phyloP scores from a whole-genome alignment of 2,888 invertebrate genomes.

The Rugalucina vietnamica region DNA sequence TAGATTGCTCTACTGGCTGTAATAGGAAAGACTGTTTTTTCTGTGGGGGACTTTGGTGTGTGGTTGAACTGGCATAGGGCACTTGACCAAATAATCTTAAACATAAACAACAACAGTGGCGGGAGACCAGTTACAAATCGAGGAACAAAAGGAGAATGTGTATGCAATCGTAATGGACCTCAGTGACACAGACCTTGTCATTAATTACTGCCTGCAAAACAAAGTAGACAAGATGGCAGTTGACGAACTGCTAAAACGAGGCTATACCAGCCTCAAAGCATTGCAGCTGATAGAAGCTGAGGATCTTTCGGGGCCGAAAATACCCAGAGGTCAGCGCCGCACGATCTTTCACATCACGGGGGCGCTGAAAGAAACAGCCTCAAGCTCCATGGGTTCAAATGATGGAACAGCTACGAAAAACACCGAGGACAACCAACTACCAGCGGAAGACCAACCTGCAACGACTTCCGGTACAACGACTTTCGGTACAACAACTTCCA shows the following conservation, averaged over 20 bases:
- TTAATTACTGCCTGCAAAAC: background rate
- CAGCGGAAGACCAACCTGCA: background rate
- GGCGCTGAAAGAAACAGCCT: background rate
- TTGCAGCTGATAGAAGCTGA: background rate
- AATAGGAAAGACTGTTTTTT: background rate
- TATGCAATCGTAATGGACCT: background rate
- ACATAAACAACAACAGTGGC: background rate
- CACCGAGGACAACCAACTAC: background rate
- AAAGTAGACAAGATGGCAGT: background rate
- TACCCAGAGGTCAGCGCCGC: background rate
- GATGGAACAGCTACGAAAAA: background rate
- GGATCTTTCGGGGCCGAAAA: background rate
- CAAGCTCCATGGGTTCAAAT: background rate
- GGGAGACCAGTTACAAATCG: background rate
- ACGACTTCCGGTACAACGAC: too few species aligned
- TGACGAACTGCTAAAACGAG: background rate
- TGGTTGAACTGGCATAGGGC: background rate
- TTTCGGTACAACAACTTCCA: too few species aligned
- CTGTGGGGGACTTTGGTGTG: background rate
- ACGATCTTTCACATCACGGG: background rate
- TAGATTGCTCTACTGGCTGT: background rate
- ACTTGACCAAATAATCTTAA: background rate
- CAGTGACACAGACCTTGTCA: background rate
- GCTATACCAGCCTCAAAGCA: background rate
- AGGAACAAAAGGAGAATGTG: background rate